Evolutionary conservation across 2,113 vertebrate genomes (phyloP), one percentile per base, ranked within the genome.

Genomic region (Festucalex cinctus): DNA sequence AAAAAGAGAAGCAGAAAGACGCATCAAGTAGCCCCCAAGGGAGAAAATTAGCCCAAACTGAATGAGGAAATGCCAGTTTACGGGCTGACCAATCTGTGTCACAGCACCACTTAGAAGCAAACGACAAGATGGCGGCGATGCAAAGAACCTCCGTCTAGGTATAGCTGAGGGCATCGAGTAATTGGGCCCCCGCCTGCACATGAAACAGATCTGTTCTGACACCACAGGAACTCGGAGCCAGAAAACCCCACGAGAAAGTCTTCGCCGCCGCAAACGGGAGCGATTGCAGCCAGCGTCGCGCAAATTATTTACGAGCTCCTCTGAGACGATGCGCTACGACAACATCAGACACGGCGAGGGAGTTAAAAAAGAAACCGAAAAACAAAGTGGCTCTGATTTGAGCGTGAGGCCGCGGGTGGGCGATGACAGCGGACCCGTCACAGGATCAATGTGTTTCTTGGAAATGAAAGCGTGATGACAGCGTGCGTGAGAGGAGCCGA

Each of bases 151-250:
- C 65, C 73, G 63, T 83, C 56, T 70, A 58, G 69, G 61, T 77
- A 68, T 48, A 57, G 77, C 75, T 74, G 26, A 46, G 62, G 74
- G 68, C 65, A 39, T 24, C 0, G 6, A 73, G 57, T 79, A 85
- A 89, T 82, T 81, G 78, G 83, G 74, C 63, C 59, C 16, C 57
- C 63, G 68, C 59, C 68, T 78, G 74, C 58, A 2, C 70, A 70
- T 78, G 71, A 82, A 88, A 83, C 76, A 74, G 66, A 83, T 83
- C 72, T 65, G 68, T 72, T 73, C 64, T 71, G 78, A 81, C 83
- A 80, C 76, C 72, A 79, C 62, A 70, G 68, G 77, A 82, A 60
- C 66, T 72, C 72, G 6, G 51, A 81, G 64, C 56, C 36, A 73
- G 72, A 81, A 73, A 75, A 67, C 57, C 61, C 2, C 67, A 76